Base-by-base conservation (phyloP, 2,888 invertebrate genomes). In the Tenthredo scrophulariae region DNA sequence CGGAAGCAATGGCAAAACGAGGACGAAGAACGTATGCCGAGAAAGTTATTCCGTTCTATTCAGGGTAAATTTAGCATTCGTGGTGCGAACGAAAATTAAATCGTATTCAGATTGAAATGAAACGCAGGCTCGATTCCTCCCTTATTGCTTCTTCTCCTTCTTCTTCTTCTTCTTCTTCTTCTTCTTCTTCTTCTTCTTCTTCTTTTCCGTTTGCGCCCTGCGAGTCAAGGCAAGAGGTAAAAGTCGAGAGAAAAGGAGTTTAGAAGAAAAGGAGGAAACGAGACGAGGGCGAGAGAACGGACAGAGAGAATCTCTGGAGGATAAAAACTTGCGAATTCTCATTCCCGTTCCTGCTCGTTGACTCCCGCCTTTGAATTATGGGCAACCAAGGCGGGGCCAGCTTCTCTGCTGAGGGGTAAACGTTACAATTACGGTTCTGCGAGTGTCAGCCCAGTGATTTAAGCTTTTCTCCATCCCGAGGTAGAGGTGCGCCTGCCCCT, bases 361-460 rank as follows among this genome's bases (percentile, higher is more conserved):
- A 86, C 85, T 84, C 86, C 80, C 67, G 83, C 50, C 85, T 86
- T 87, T 88, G 89, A 88, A 85, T 88, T 88, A 88, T 88, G 86
- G 85, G 74, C 54, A 15, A 67, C 37, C 22, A 67, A 83, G 67
- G 83, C 83, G 83, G 65, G 83, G 67, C 29, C 65, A 67, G 67
- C 86, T 87, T 87, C 84, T 82, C 70, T 58, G 74, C 65, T 65
- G 80, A 74, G 80, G 86, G 87, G 85, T 86, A 85, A 85, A 86
- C 86, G 88, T 87, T 88, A 89, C 89, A 89, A 89, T 89, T 89
- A 89, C 88, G 85, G 83, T 85, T 88, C 87, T 87, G 87, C 87
- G 87, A 85, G 85, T 87, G 88, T 89, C 89, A 88, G 88, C 85
- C 83, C 74, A 86, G 85, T 89, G 89, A 89, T 89, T 89, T 89